These are phyloP conservation scores for Acronicta aceris DNA, from an alignment of 2,888 invertebrate genomes.

Conservation along the genomic window DNA sequence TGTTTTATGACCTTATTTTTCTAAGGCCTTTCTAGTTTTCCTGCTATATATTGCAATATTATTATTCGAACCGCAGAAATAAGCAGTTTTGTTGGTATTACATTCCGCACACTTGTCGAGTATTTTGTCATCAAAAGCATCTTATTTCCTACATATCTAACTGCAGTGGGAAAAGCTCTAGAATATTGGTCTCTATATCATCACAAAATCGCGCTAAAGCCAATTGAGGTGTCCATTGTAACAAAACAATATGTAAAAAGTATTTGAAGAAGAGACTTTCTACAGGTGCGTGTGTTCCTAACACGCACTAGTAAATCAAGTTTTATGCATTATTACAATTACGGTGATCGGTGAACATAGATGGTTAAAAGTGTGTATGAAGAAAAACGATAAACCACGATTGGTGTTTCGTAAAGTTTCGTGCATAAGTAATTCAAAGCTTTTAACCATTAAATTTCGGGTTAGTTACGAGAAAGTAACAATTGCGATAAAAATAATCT, in stretches of 20 bases:
- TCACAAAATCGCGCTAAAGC: slow-evolving; percentile 52
- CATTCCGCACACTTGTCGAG: too few species aligned
- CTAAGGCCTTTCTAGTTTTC: too few species aligned
- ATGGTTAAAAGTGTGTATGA: slow-evolving; percentile 69
- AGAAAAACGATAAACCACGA: slow-evolving; percentile 70
- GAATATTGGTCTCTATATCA: slow-evolving; percentile 7
- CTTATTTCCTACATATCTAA: slow-evolving; percentile 56
- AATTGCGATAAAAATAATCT: slow-evolving; percentile 69
- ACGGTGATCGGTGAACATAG: slow-evolving; percentile 76
- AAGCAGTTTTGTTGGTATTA: too few species aligned
- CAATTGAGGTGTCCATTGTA: slow-evolving; percentile 67
- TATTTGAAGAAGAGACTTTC: slow-evolving; percentile 67
- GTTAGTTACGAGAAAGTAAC: slow-evolving; percentile 80
- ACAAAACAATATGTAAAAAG: slow-evolving; percentile 62
- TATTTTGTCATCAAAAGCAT: slow-evolving; percentile 47
- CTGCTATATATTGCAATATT: too few species aligned
- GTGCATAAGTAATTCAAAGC: slow-evolving; percentile 70
- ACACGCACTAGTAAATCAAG: slow-evolving; percentile 71
- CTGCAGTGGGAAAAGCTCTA: slow-evolving; percentile 56
- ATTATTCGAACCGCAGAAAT: too few species aligned
- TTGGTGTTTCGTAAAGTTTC: slow-evolving; percentile 74
- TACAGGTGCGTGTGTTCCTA: slow-evolving; percentile 57
- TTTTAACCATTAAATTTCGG: slow-evolving; percentile 81
- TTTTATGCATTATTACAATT: slow-evolving; percentile 77
- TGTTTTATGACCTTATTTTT: too few species aligned